Evolutionary conservation across 2,113 vertebrate genomes (phyloP), one percentile per base, ranked within the genome.

Genomic region (Myotis brandtii): DNA sequence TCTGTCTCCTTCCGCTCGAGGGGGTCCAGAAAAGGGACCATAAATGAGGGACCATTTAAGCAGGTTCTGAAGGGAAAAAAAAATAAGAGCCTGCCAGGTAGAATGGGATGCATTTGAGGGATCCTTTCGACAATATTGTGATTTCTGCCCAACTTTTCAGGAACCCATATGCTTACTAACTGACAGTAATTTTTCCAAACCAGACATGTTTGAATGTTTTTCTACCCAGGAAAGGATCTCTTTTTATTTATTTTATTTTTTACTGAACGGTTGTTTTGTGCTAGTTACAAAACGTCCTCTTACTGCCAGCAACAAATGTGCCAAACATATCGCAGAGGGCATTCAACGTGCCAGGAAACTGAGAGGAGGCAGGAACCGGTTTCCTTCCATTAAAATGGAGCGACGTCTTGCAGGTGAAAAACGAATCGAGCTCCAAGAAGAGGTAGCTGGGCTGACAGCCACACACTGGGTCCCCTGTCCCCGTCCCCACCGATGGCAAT

Each of bases 111-210:
- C 77, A 14, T 85, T 94, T 88, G 34, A 82, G 93, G 90, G 77
- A 90, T 82, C 32, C 85, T 94, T 89, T 94, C 21, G 30, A 94
- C 92, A 97, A 94, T 89, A 95, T 86, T 96, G 83, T 95, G 89
- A 95, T 97, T 96, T 92, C 91, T 96, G 82, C 88, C 95, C 95
- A 95, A 89, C 72, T 96, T 96, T 94, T 56, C 67, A 93, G 93
- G 91, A 97, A 91, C 73, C 95, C 97, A 96, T 96, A 93, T 97
- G 97, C 79, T 93, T 46, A 66, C 94, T 94, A 91, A 97, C 88
- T 97, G 96, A 97, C 94, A 97, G 90, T 93, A 79, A 83, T 96
- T 94, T 93, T 91, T 92, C 88, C 91, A 96, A 97, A 64, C 92
- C 95, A 92, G 96, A 92, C 77, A 0, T 82, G 62, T 75, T 87